Evolutionary conservation across 2,888 invertebrate genomes (phyloP).

Genomic region (Eupithecia inturbata): DNA sequence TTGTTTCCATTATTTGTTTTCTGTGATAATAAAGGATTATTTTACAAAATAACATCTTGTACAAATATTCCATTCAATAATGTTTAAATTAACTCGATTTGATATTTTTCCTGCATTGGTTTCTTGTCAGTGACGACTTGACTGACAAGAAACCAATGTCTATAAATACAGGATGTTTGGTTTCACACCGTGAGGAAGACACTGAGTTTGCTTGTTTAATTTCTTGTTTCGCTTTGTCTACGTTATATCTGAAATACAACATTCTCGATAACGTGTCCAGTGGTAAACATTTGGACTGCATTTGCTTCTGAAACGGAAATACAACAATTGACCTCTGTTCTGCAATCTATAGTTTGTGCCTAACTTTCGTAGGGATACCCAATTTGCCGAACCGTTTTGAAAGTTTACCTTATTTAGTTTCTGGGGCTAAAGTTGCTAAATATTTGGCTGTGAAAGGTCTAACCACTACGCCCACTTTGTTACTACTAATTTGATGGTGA

Average conservation of each 20-base stretch:
- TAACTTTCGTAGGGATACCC: conserved; percentile 42
- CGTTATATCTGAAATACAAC: conserved; percentile 8
- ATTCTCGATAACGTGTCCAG: not conserved
- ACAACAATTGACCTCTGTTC: not conserved
- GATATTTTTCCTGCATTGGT: not conserved
- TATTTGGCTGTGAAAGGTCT: conserved; percentile 32
- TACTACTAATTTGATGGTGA: conserved; percentile 11
- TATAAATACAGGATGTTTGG: conserved; percentile 19
- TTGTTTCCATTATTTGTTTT: too few species aligned
- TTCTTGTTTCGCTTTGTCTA: conserved; percentile 4
- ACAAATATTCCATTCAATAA: not conserved
- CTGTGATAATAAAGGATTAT: too few species aligned
- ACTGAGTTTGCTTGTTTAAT: conserved; percentile 16
- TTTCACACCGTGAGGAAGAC: conserved; percentile 15
- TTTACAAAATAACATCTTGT: not conserved
- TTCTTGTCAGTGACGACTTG: not conserved
- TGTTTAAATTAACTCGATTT: not conserved
- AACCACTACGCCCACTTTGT: conserved; percentile 40
- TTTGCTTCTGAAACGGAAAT: not conserved
- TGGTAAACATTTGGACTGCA: not conserved
- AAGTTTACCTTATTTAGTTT: conserved; percentile 38
- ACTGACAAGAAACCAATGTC: too few species aligned
- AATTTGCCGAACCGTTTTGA: conserved; percentile 45
- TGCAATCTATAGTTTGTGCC: not conserved
- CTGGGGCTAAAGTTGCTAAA: conserved; percentile 46